phyloP scores from a whole-genome alignment of 2,888 invertebrate species.

The Hymenopus coronatus region DNA sequence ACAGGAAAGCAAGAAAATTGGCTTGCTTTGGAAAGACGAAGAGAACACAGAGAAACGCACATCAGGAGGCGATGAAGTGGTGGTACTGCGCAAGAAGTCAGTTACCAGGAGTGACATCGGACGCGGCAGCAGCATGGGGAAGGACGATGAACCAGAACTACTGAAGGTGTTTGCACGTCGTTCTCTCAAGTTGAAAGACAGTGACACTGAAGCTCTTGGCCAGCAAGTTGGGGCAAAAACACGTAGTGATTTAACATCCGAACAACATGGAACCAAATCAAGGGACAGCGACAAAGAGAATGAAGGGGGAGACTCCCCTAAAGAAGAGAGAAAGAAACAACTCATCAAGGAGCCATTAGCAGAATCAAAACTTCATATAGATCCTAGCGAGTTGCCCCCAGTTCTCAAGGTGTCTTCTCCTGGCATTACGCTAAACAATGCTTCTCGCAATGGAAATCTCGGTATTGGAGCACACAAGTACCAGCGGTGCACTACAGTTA shows the following conservation, averaged over 20 bases:
- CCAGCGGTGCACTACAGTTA: neutral
- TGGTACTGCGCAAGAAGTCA: slow-evolving; percentile 58
- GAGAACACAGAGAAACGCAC: neutral
- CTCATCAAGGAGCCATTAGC: slow-evolving; percentile 27
- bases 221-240: slow-evolving; percentile 51
- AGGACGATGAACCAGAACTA: slow-evolving; percentile 72
- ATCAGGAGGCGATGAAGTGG: slow-evolving; percentile 39
- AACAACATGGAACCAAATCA: slow-evolving; percentile 56
- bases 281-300: slow-evolving; percentile 75
- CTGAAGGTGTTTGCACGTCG: slow-evolving; percentile 79
- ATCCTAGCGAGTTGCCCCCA: neutral
- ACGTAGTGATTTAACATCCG: slow-evolving; percentile 46
- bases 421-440: neutral
- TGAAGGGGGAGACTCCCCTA: slow-evolving; percentile 52
- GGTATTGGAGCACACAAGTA: slow-evolving; percentile 11
- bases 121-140: slow-evolving; percentile 48
- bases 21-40: neutral
- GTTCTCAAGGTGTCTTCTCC: slow-evolving; percentile 3
- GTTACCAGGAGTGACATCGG: slow-evolving; percentile 41
- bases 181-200: slow-evolving; percentile 76
- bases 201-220: slow-evolving; percentile 59
- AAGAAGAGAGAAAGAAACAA: slow-evolving; percentile 47
- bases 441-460: neutral
- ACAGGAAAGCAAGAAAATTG: neutral
- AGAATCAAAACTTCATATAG: slow-evolving; percentile 29